Conservation (phyloP, 2,888 invertebrate species). For the Malthinus seriepunctatus region DNA sequence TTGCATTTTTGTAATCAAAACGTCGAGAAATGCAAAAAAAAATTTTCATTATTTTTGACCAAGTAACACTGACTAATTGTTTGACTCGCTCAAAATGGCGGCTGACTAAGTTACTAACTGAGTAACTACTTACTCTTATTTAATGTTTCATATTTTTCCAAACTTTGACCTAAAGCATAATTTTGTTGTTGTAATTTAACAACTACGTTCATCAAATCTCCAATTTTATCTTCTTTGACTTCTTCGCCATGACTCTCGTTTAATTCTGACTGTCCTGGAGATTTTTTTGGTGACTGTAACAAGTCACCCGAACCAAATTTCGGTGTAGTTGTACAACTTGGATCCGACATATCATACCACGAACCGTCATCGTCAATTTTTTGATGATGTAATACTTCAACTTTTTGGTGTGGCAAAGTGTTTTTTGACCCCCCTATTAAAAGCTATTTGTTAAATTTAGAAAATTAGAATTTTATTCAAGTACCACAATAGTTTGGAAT, state of each 20-base stretch:
- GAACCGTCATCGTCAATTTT: slow-evolving; percentile 28
- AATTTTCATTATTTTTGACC: too few relatives aligned
- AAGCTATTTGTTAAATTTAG: too few relatives aligned
- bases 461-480: too few relatives aligned
- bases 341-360: slow-evolving; percentile 33
- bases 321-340: slow-evolving; percentile 20
- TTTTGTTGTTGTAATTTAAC: slow-evolving; percentile 30
- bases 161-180: slow-evolving; percentile 14
- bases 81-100: neutral
- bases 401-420: neutral
- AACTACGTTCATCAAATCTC: slow-evolving; percentile 24
- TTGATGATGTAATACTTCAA: neutral
- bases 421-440: neutral
- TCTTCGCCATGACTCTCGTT: neutral
- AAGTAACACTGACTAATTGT: too few relatives aligned
- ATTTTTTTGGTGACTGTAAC: neutral
- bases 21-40: too few relatives aligned
- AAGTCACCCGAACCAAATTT: slow-evolving; percentile 5
- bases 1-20: too few relatives aligned
- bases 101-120: too few relatives aligned
- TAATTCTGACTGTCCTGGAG: neutral
- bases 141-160: slow-evolving; percentile 28
- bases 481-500: too few relatives aligned
- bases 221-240: slow-evolving; percentile 17
- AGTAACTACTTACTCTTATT: slow-evolving; percentile 15